Evolutionary conservation across 2,888 invertebrate species (phyloP).

Genomic region (Nowickia ferox): DNA sequence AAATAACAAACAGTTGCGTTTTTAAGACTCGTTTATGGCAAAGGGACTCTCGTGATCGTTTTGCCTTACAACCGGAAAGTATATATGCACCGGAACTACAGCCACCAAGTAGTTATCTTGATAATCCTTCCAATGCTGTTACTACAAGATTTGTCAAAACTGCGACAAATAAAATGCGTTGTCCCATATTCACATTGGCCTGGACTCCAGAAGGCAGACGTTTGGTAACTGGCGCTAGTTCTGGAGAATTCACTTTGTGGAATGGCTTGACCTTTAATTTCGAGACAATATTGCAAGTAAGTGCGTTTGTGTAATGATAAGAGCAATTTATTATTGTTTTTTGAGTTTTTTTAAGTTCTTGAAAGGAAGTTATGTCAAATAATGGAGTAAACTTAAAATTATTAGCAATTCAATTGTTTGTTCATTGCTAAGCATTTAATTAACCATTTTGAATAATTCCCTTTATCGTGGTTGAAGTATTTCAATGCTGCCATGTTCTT

Average conservation of each 20-base stretch:
- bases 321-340: not conserved
- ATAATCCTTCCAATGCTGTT: constrained; percentile 98
- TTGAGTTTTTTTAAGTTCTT: too few species aligned
- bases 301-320: constrained; percentile 41
- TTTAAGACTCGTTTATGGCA: constrained; percentile 96
- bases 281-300: constrained; percentile 99
- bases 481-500: too few species aligned
- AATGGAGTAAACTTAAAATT: too few species aligned
- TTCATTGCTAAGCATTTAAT: too few species aligned
- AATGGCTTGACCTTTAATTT: constrained; percentile 99
- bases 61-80: constrained; percentile 96
- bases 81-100: constrained; percentile 96
- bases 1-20: not conserved
- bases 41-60: constrained; percentile 93
- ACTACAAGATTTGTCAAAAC: constrained; percentile 98
- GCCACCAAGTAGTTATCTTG: constrained; percentile 96
- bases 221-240: constrained; percentile 98
- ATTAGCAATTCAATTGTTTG: too few species aligned
- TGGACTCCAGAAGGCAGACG: constrained; percentile 99
- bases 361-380: too few species aligned
- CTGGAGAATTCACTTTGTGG: constrained; percentile 99
- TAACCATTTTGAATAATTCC: too few species aligned
- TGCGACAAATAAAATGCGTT: constrained; percentile 99
- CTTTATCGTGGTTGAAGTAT: too few species aligned
- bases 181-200: constrained; percentile 99